Evolutionary conservation across 2,888 invertebrate genomes (phyloP), one percentile per base, ranked within the genome.

Genomic region (Tenodera sinensis): DNA sequence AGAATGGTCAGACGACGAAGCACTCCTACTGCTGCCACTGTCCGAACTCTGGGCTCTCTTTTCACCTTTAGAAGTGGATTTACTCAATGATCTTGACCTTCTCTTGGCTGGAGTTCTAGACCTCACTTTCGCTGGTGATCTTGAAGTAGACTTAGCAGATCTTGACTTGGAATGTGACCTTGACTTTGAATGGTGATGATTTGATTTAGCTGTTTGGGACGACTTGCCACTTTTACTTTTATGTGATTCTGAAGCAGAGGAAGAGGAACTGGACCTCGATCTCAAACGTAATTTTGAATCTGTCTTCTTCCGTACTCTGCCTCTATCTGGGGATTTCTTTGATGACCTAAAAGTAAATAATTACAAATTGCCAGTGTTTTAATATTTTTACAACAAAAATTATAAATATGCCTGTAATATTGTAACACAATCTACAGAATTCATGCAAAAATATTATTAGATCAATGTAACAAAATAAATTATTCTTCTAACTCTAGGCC

Each of bases 81-180:
- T 91, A 91, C 54, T 91, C 91, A 88, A 90, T 89, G 91, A 83
- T 91, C 91, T 91, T 83, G 92, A 92, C 90, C 91, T 91, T 83
- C 90, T 89, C 89, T 91, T 91, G 25, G 54, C 82, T 90, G 92
- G 92, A 86, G 90, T 91, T 27, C 91, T 91, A 27, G 93, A 93
- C 90, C 92, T 93, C 54, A 83, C 20, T 85, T 90, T 90, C 15
- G 83, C 42, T 9, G 88, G 88, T 30, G 89, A 89, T 82, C 88
- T 89, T 82, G 89, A 89, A 88, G 42, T 89, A 25, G 92, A 91
- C 82, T 88, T 88, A 20, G 30, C 88, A 54, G 92, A 92, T 89
- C 92, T 92, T 30, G 92, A 92, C 28, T 93, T 92, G 2, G 93
- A 93, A 83, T 93, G 93, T 28, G 92, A 92, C 15, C 91, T 91